Evolutionary conservation across 1,140 invertebrate genomes (phyloP), one percentile per base, ranked within the genome.

Genomic region (Aradophagus sp.): DNA sequence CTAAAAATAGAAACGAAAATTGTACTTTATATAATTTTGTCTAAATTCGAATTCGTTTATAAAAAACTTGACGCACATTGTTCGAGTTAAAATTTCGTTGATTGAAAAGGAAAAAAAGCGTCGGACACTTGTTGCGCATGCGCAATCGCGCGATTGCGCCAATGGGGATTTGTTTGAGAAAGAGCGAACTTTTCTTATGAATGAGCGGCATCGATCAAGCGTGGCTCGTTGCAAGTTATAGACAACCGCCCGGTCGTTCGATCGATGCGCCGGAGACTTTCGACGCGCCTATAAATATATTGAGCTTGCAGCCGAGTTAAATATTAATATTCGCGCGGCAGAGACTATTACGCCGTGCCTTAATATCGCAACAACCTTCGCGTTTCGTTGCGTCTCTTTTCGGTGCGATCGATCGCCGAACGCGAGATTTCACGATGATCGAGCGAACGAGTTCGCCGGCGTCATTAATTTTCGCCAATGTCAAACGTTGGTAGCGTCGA

Each of bases 261-360:
- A 63, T 63, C 47, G 36, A 63, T 63, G 53, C 35, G 19, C 17
- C 26, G 32, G 12, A 41, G 20, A 48, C 14, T 52, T 52, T 52
- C 39, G 44, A 45, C 41, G 47, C 41, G 39, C 31, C 47, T 63
- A 52, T 53, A 61, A 61, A 61, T 61, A 61, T 61, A 34, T 61
- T 41, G 44, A 61, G 36, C 56, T 61, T 34, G 16, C 19, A n/a
- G 31, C 44, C 5, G 10, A 34, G 23, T 63, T 53, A 63, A 52
- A 44, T 45, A 63, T 52, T 63, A 63, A 63, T 32, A n/a, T 12
- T 31, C 13, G 38, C 7, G n/a, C 29, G 41, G 16, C 23, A 42
- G 19, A 34, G 36, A 50, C 35, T 38, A 59, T 59, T 45, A 45
- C 31, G 13, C 10, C 19, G 13, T 19, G 36, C 41, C 16, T 29